A percentile compares a stretch with the other conserved stretches of the same genome.
phyloP scores from a whole-genome alignment of 1,140 invertebrate genomes.

The Magallana gigas region DNA sequence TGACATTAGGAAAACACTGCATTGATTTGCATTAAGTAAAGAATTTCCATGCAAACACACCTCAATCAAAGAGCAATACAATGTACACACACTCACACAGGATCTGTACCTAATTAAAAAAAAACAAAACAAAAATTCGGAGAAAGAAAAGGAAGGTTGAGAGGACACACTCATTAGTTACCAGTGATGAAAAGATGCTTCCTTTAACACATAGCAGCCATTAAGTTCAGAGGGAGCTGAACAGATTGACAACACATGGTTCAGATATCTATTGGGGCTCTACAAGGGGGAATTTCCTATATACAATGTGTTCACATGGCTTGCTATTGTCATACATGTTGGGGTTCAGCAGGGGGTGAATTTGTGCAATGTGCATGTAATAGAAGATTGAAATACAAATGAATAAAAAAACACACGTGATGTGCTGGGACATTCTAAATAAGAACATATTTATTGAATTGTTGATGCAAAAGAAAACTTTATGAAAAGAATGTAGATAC shows the following conservation, averaged over 20 bases:
- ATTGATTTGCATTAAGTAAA: neutral
- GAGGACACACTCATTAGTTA: conserved; percentile 9
- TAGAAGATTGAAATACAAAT: neutral
- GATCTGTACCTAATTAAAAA: neutral
- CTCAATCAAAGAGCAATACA: neutral
- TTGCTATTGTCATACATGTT: neutral
- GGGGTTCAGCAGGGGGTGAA: neutral
- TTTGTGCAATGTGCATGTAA: neutral
- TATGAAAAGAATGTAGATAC: too few species aligned
- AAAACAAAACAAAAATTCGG: neutral
- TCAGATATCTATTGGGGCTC: conserved; percentile 24
- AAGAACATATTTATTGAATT: too few species aligned
- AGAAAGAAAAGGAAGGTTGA: neutral
- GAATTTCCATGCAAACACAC: conserved; percentile 26
- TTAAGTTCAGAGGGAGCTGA: conserved; percentile 2
- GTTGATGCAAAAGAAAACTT: too few species aligned
- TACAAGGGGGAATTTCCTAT: neutral
- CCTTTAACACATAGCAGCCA: conserved; percentile 16
- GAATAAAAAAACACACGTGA: too few species aligned
- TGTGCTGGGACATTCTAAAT: too few species aligned
- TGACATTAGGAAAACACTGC: too few species aligned
- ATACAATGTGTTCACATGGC: neutral
- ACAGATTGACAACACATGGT: conserved; percentile 37
- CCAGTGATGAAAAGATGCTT: conserved; percentile 29
- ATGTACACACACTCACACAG: neutral